phyloP scores from a whole-genome alignment of 2,113 vertebrate genomes.

The Cyprinus carpio region DNA sequence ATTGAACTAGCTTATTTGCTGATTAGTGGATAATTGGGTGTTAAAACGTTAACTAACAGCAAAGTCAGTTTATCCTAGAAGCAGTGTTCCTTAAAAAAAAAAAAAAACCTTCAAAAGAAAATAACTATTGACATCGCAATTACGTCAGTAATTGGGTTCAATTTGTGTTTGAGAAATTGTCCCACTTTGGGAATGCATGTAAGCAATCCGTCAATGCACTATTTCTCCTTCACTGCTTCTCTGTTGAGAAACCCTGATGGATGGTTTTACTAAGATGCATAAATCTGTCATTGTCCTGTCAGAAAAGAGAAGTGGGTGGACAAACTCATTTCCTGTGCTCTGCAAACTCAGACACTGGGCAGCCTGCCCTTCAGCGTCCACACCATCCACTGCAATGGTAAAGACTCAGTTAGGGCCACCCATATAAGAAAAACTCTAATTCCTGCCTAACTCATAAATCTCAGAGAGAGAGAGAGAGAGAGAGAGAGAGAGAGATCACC shows the following conservation, averaged over 20 bases:
- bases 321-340: slow-evolving; percentile 24
- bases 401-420: not conserved
- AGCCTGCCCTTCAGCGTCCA: not conserved
- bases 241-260: not conserved
- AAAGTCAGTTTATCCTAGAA: not conserved
- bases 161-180: not conserved
- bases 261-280: slow-evolving; percentile 1
- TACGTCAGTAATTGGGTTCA: not conserved
- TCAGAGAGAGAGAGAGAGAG: not conserved
- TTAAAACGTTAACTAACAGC: not conserved
- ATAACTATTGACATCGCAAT: slow-evolving; percentile 9
- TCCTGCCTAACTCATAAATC: slow-evolving; percentile 35
- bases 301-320: slow-evolving; percentile 12
- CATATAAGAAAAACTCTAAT: not conserved
- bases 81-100: not conserved
- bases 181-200: not conserved
- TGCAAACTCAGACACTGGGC: not conserved
- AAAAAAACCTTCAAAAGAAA: not conserved
- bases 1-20: not conserved
- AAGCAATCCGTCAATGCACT: slow-evolving; percentile 25
- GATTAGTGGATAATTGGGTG: not conserved
- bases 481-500: not conserved
- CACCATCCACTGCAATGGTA: not conserved
- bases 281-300: slow-evolving; percentile 26
- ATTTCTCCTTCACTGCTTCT: slow-evolving; percentile 13